Evolutionary conservation across 1,140 invertebrate species (phyloP), one percentile per base, ranked within the genome.

Genomic region (Lutraria rhynchaena): DNA sequence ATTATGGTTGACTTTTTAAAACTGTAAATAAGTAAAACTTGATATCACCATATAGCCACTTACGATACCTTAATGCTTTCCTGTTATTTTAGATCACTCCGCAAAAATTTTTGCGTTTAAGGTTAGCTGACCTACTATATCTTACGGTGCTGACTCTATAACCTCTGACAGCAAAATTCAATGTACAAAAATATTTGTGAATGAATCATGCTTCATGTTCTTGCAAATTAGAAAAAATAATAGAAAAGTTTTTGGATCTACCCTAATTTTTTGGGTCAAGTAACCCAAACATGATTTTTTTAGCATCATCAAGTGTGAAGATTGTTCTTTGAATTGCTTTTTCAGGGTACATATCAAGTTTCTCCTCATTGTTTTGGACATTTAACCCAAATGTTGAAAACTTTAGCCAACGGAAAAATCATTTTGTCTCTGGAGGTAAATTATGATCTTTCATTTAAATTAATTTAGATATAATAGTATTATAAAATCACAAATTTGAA

Each of bases 351-450:
- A 74, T 99, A 96, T 87, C 95, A 95, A 87, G 95, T 99, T 1
- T 95, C 95, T 0, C 97, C 98, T 0, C 96, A 96, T 92, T 95
- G 96, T 84, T 99, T 96, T 90, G 97, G 95, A 0, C 95, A 97
- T 82, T 95, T 99, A 93, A 97, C 97, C 0, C 95, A 97, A 69
- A 95, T 97, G 93, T 91, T 99, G 0, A 95, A 94, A 5, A 93
- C 95, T 0, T 89, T 99, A 53, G 97, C 98, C 0, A 95, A 95
- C 84, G 98, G 98, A 0, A 94, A 94, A 63, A 88, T 99, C 0
- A 94, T 99, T 60, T 87, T 99, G 0, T 95, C 95, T 53, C 93
- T 99, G 0, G 98, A 99, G 93, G 93, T 92, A 83, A 86, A 82
- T 67, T 60, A 17, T 65, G 7, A 33, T 0, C 22, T 17, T 24